A percentile compares a stretch with the other conserved stretches of the same genome.
Conservation (phyloP, 2,113 vertebrate genomes). For the Poecilia latipinna region DNA sequence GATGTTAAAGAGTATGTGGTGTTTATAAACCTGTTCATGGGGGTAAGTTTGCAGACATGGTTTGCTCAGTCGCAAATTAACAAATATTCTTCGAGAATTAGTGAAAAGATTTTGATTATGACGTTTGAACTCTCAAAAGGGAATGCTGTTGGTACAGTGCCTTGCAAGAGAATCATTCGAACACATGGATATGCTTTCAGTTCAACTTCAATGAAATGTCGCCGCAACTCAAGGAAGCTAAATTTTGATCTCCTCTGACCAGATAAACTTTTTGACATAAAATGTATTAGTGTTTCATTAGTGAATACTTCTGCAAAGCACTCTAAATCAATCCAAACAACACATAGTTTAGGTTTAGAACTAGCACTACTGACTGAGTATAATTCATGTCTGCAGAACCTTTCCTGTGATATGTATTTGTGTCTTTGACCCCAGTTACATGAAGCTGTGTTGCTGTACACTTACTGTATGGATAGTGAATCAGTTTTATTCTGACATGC, state of each 20-base stretch:
- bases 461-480: conserved; percentile 63
- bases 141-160: background rate
- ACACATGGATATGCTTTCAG: background rate
- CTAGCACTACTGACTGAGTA: background rate
- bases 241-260: background rate
- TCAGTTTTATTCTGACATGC: conserved; percentile 14
- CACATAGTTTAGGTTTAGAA: background rate
- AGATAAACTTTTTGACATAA: background rate
- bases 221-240: background rate
- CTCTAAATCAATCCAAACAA: background rate
- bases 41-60: conserved; percentile 43
- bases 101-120: background rate
- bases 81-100: background rate
- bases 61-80: conserved; percentile 27
- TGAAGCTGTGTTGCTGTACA: conserved; percentile 75
- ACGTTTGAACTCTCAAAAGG: background rate
- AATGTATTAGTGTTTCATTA: too few species aligned
- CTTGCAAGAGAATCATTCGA: background rate
- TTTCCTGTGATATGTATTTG: conserved; percentile 42
- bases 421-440: conserved; percentile 71
- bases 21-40: conserved; percentile 45
- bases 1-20: conserved; percentile 56
- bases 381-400: conserved; percentile 39
- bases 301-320: background rate
- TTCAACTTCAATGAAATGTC: background rate